Evolutionary conservation across 2,797 vertebrate species (phyloP), one percentile per base, ranked within the genome.

Genomic region (Acanthurus tractus): DNA sequence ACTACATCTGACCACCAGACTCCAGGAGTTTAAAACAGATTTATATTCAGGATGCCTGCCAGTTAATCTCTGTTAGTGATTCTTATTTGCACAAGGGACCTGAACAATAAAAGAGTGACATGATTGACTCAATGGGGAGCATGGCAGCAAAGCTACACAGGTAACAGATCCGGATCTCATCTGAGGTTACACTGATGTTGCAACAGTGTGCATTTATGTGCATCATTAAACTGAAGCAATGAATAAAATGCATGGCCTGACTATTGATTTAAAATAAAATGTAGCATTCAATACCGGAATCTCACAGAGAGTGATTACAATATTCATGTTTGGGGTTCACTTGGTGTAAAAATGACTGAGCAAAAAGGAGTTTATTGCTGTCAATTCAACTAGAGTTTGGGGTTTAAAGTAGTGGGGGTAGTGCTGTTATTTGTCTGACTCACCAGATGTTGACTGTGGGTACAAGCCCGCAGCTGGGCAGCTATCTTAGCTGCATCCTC

Each of bases 61-160:
- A 85, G 70, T 82, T 83, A 71, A 86, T 81, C 67, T 59, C 48
- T 49, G 74, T 72, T 74, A 61, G 54, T 76, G 79, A 76, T 79
- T 82, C 42, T 8, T 36, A 53, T 29, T 62, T 0, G 25, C 58
- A 63, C 62, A 9, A 4, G 70, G 63, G 72, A 59, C 29, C 23
- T 22, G 38, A 70, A 67, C 52, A 73, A 83, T 76, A 58, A 83
- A 81, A 70, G 11, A 70, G 8, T 4, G 5, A 58, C 44, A 63
- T 61, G 74, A 78, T 74, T 67, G 58, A 78, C 53, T 79, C 75
- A 49, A 69, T 36, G 66, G 23, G 67, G 55, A 48, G 57, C 63
- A 17, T 18, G 22, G 40, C 22, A 13, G 65, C n/a, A 36, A 55
- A 74, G 36, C 65, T 22, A 62, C 25, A 4, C 15, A 48, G 61